Base-by-base conservation (phyloP, 2,888 invertebrate genomes). In the Theretra japonica region DNA sequence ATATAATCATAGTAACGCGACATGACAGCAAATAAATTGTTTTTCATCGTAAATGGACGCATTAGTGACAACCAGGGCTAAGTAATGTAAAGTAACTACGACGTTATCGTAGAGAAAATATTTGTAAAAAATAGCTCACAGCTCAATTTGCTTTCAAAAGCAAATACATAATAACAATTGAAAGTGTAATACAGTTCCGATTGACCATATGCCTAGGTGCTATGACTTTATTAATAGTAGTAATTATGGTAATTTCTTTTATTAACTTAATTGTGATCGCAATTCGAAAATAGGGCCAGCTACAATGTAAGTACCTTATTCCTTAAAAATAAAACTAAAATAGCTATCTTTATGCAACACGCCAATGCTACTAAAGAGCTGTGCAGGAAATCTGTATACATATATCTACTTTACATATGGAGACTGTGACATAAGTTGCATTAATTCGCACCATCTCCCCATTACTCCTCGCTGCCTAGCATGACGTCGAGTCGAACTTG, bases 1-100 rank as follows among this genome's bases (percentile, higher is more conserved):
- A 60, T 60, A 60, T n/a, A 30, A 30, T 30, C n/a, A 60, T 30
- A n/a, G 19, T 11, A 30, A 28, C 60, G 19, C 19, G 28, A 19
- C 30, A 23, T 60, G 60, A 60, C 60, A 60, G 60, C 30, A 30
- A 60, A 60, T 60, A 60, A 60, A 60, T 60, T 60, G 30, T 30
- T 60, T 30, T 25, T 30, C 60, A 28, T 30, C 28, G 6, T 60
- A 25, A 28, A 30, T n/a, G 60, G 60, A 30, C 30, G 17, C 60
- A 30, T 60, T 30, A 15, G 23, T 17, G 17, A 25, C 17, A 25
- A 17, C 4, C 4, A 23, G 0, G n/a, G 53, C 15, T n/a, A n/a
- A 53, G 19, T 53, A 53, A 50, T 19, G 19, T 53, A 53, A n/a
- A 17, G n/a, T 19, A n/a, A n/a, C n/a, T 53, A 53, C n/a, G n/a